Evolutionary conservation across 37 sponge, comb jelly and placozoan genomes (phyloP), one percentile per base, ranked within the genome.

Genomic region (Diacarnus erythraeanus): DNA sequence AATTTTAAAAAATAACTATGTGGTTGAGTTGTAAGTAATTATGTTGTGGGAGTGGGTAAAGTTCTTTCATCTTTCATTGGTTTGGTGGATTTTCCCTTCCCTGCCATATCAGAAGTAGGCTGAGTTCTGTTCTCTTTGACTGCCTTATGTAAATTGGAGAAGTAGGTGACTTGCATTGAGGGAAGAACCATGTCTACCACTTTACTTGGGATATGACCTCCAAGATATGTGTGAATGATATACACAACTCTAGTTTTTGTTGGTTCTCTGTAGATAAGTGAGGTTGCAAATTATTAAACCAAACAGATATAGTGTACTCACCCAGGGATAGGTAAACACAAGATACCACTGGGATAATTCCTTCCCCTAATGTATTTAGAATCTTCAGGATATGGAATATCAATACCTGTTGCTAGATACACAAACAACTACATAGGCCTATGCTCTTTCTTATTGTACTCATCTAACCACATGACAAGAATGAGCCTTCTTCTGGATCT

Each of bases 161-260:
- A 66, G 59, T 74, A 80, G 31, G 59, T 38, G 22, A 73, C 2
- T 33, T 78, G 78, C 25, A 71, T 40, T 37, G 72, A 37, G 22
- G 89, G 83, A 3, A 82, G 39, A 20, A 65, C 78, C 25, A 77
- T 10, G 22, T 88, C 83, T 0, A 88, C 74, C 26, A 88, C 38
- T 42, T 26, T 76, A 6, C 27, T 29, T n/a, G 89, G 89, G 9
- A 88, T 44, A 56, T 1, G 57, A 2, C 89, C 89, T 31, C 57
- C 59, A n/a, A 83, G 72, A 42, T 78, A 64, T 10, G 72, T 77
- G 38, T 82, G 83, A 20, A 88, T 29, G 6, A 83, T 54, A 44
- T 57, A 82, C 38, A 82, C 78, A 3, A 88, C 4, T 38, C 56
- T 69, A 17, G 73, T 77, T 47, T 41, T 83, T 27, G 70, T 60